These are phyloP conservation scores for Ichneumoninae sp. DNA, from an alignment of 2,888 invertebrate species.

Conservation along the genomic window DNA sequence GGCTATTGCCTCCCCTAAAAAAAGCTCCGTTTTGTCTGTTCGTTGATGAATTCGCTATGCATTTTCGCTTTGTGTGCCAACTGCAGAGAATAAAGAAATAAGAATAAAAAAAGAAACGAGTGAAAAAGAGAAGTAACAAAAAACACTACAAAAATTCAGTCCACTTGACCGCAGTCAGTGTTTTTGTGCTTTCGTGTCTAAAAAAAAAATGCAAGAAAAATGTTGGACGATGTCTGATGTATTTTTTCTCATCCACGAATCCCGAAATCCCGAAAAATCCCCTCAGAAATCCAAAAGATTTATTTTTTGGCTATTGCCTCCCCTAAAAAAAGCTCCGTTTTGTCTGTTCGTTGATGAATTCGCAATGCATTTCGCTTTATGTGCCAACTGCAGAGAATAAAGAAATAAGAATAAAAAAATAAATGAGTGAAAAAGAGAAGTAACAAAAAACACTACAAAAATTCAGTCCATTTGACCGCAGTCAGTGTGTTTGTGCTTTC, in stretches of 20 bases:
- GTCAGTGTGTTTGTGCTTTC: background rate
- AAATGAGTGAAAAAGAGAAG: conserved; percentile 18
- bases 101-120: conserved; percentile 1
- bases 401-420: conserved; percentile 5
- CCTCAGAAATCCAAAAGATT: too few relatives aligned
- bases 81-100: conserved; percentile 17
- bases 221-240: too few relatives aligned
- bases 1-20: too few relatives aligned
- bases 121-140: conserved; percentile 7
- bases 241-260: too few relatives aligned
- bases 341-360: background rate
- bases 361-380: background rate
- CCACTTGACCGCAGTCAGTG: background rate
- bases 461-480: conserved; percentile 6
- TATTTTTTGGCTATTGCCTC: too few relatives aligned
- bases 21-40: too few relatives aligned
- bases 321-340: too few relatives aligned
- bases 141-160: conserved; percentile 2
- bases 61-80: background rate
- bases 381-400: background rate
- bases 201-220: background rate
- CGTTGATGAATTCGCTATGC: background rate
- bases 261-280: too few relatives aligned
- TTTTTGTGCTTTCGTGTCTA: background rate
- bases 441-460: background rate